phyloP scores from a whole-genome alignment of 2,113 vertebrate species.

The Cyphomyrus discorhynchus region DNA sequence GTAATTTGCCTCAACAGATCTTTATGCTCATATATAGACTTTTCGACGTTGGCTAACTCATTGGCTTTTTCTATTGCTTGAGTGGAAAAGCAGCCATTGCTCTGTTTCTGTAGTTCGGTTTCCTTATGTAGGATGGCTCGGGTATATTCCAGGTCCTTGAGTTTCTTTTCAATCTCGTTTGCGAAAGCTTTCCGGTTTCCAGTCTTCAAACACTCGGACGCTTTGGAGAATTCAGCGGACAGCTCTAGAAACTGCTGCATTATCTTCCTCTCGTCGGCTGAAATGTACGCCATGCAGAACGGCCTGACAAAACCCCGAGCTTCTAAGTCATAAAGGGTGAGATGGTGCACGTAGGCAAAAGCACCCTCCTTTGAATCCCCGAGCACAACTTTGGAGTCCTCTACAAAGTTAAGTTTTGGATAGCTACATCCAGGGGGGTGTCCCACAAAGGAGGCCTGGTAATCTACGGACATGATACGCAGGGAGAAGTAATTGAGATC shows the following conservation, averaged over 20 bases:
- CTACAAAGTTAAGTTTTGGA: conserved; percentile 83
- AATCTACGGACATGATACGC: conserved; percentile 96
- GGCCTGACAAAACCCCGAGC: conserved; percentile 89
- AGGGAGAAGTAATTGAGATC: conserved; percentile 95
- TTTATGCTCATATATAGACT: conserved; percentile 75
- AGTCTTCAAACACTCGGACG: conserved; percentile 85
- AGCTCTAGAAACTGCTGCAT: conserved; percentile 83
- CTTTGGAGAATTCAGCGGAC: conserved; percentile 74
- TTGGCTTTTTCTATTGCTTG: conserved; percentile 66
- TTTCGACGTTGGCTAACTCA: conserved; percentile 77
- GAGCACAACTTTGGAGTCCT: conserved; percentile 87
- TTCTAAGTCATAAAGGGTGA: conserved; percentile 88
- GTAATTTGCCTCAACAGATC: conserved; percentile 84
- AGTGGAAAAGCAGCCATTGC: conserved; percentile 61
- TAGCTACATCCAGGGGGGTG: conserved; percentile 62
- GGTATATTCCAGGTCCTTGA: conserved; percentile 83
- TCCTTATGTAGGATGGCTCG: conserved; percentile 65
- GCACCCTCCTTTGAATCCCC: conserved; percentile 83
- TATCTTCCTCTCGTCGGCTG: conserved; percentile 82
- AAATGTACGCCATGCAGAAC: conserved; percentile 93
- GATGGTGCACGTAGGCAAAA: conserved; percentile 86
- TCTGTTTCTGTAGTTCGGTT: conserved; percentile 58
- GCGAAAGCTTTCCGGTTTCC: conserved; percentile 93
- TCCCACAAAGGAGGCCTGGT: conserved; percentile 82
- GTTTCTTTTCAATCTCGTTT: conserved; percentile 78